These are phyloP conservation scores for Chelonus formosanus DNA, from an alignment of 2,888 invertebrate species.

Conservation along the genomic window DNA sequence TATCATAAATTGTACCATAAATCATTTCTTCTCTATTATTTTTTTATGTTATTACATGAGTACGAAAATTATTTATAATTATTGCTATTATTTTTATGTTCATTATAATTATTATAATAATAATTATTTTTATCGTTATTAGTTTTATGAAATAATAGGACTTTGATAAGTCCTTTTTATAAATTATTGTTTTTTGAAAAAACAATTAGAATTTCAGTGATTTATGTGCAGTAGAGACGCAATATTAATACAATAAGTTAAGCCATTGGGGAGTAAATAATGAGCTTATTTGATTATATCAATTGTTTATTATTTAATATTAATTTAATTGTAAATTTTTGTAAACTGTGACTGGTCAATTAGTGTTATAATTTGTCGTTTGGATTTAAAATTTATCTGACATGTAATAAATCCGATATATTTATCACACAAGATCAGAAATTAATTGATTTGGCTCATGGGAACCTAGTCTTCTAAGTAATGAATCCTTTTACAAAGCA, in stretches of 20 bases:
- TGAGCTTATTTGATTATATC: conserved; percentile 54
- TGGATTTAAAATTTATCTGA: conserved; percentile 33
- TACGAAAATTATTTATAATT: conserved; percentile 27
- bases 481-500: conserved; percentile 28
- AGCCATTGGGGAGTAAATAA: conserved; percentile 47
- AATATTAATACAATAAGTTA: conserved; percentile 58
- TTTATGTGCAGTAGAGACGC: conserved; percentile 49
- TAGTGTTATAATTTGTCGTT: conserved; percentile 1
- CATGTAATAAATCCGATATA: conserved; percentile 35
- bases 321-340: conserved; percentile 3
- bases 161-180: conserved; percentile 3
- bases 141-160: not conserved
- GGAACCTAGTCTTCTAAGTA: conserved; percentile 43
- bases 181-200: conserved; percentile 7
- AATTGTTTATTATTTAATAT: conserved; percentile 37
- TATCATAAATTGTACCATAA: conserved; percentile 27
- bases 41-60: conserved; percentile 37
- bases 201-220: conserved; percentile 16
- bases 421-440: conserved; percentile 14
- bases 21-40: conserved; percentile 27
- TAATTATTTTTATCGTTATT: not conserved
- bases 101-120: conserved; percentile 1
- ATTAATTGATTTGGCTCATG: conserved; percentile 42
- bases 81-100: not conserved
- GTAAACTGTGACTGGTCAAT: conserved; percentile 10